Evolutionary conservation across 2,113 vertebrate genomes (phyloP), one percentile per base, ranked within the genome.

Genomic region (Myiozetetes cayanensis): DNA sequence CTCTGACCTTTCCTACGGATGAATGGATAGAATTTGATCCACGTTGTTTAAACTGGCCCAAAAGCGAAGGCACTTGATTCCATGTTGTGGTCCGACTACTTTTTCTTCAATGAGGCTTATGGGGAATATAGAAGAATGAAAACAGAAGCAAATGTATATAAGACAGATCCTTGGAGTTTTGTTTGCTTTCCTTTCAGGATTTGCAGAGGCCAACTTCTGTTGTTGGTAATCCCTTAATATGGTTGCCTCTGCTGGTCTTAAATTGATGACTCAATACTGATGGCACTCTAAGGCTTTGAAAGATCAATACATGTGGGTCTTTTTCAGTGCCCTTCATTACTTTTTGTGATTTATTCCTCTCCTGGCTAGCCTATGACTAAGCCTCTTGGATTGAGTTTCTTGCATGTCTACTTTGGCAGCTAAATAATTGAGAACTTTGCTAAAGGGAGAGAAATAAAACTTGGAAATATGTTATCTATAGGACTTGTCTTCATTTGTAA

Each of bases 291-390:
- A 94, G 73, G 63, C 75, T 68, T 16, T 52, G 72, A 74, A 90
- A 85, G 70, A 94, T 95, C 87, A 71, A 90, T 91, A 70, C 21
- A 46, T 2, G 1, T 50, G 76, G 21, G 53, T 25, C 71, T 94
- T 92, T 79, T 79, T 58, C 23, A 12, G 20, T 73, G 37, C 11
- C 66, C 19, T 87, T 90, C 72, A 46, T 89, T 86, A 81, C 31
- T 90, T 91, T 61, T 68, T 85, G 47, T 94, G 72, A 89, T 94
- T 91, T 96, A 84, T 96, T 94, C 94, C 31, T 92, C 81, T 89
- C 78, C 68, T 61, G 80, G 68, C 59, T 49, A 73, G 46, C 59
- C 53, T 55, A 55, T 50, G 35, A 93, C 78, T 93, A 87, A 96
- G 56, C 31, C 47, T 72, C 80, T 77, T 85, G 80, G 47, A 78